Evolutionary conservation across 2,797 vertebrate genomes (phyloP).

Genomic region (Eremophila alpestris): DNA sequence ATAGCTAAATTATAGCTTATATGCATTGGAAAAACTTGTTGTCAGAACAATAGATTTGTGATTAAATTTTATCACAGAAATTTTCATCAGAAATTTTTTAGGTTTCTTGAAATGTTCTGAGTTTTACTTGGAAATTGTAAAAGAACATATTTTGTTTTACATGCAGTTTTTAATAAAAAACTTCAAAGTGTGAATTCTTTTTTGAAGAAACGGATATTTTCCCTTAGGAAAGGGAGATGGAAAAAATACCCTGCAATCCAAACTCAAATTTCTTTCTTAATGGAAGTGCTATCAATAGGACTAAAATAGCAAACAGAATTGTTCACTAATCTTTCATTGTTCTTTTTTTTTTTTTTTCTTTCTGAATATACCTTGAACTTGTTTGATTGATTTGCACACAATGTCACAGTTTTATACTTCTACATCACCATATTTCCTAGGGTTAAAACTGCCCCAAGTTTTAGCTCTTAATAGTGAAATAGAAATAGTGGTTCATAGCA

Average conservation of each 20-base stretch:
- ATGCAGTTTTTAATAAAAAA: neutral
- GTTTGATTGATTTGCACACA: neutral
- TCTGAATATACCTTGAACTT: neutral
- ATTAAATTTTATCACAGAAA: neutral
- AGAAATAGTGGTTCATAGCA: neutral
- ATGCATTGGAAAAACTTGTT: neutral
- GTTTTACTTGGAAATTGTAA: neutral
- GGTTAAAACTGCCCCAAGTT: neutral
- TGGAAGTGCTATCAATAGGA: neutral
- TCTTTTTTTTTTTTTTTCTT: neutral
- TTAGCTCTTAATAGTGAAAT: neutral
- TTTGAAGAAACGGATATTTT: neutral
- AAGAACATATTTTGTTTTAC: neutral
- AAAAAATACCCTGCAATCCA: neutral
- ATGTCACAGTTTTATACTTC: neutral
- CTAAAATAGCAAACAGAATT: neutral
- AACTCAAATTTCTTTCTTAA: neutral
- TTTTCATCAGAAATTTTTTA: neutral
- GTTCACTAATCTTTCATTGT: accelerated
- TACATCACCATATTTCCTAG: neutral
- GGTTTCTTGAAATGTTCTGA: neutral
- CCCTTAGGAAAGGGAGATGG: neutral
- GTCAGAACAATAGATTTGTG: neutral
- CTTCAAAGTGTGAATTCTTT: neutral
- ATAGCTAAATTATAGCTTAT: neutral